A percentile compares a stretch with the other conserved stretches of the same genome.
Conservation (phyloP, 2,113 vertebrate species). For the Grammomys dolichurus region DNA sequence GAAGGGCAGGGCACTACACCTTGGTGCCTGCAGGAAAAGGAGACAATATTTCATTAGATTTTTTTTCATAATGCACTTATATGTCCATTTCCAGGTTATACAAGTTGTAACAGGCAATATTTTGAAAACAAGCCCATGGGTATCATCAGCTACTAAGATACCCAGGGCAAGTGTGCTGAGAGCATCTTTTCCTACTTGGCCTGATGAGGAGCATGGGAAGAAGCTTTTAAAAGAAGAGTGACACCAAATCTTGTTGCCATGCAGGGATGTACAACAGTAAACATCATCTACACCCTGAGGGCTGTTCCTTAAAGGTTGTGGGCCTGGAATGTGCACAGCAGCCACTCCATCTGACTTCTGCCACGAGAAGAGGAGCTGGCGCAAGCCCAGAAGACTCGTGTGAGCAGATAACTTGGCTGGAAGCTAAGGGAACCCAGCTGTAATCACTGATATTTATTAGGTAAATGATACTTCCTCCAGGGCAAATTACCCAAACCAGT, state of each 20-base stretch:
- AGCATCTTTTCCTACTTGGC: constrained; percentile 36
- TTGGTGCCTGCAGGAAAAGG: constrained; percentile 56
- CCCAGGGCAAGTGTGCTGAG: background rate
- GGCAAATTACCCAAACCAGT: background rate
- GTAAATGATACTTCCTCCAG: constrained; percentile 3
- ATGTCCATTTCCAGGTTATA: constrained; percentile 31
- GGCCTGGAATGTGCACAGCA: background rate
- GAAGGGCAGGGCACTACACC: constrained; percentile 64
- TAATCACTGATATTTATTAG: constrained; percentile 33
- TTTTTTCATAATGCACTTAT: constrained; percentile 42
- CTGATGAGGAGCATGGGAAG: background rate
- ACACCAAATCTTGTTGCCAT: constrained; percentile 64
- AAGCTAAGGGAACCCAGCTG: background rate
- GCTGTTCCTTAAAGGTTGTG: constrained; percentile 40
- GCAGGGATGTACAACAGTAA: constrained; percentile 38
- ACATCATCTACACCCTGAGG: background rate
- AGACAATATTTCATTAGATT: constrained; percentile 58
- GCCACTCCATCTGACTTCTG: background rate
- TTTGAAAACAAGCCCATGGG: constrained; percentile 76
- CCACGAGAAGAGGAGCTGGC: constrained; percentile 1
- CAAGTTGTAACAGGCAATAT: constrained; percentile 76
- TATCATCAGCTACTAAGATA: constrained; percentile 76
- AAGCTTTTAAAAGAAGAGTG: constrained; percentile 41
- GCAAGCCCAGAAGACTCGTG: background rate
- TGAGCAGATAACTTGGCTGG: background rate